A percentile compares a stretch with the other conserved stretches of the same genome.
Evolutionary conservation across 2,888 invertebrate species (phyloP).

Genomic region (Willowsia nigromaculata): DNA sequence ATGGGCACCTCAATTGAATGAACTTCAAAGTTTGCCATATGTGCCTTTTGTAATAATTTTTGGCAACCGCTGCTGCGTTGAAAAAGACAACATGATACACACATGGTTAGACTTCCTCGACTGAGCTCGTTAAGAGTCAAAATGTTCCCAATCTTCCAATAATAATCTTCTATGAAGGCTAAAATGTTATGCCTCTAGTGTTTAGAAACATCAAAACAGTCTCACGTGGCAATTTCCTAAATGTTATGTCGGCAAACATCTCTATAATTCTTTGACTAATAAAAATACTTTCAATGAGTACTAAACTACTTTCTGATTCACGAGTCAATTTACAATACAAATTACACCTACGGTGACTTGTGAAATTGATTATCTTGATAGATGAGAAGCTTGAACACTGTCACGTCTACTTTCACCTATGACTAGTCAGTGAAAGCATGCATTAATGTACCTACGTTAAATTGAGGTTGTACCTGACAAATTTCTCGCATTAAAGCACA

Average conservation of each 20-base stretch:
- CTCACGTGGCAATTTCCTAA: too few relatives aligned
- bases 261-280: too few relatives aligned
- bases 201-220: not conserved
- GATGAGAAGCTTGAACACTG: too few relatives aligned
- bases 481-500: not conserved
- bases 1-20: conserved; percentile 7
- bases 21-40: not conserved
- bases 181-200: not conserved
- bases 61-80: not conserved
- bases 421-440: not conserved
- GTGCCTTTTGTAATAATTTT: not conserved
- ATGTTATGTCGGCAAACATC: too few relatives aligned
- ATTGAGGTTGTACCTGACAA: not conserved
- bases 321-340: too few relatives aligned
- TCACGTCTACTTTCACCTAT: too few relatives aligned
- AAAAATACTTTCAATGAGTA: too few relatives aligned
- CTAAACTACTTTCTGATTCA: too few relatives aligned
- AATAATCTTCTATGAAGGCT: not conserved
- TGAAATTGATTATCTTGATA: too few relatives aligned
- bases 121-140: not conserved
- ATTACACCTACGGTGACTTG: too few relatives aligned
- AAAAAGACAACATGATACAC: not conserved
- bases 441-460: not conserved
- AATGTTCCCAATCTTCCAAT: not conserved
- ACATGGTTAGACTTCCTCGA: not conserved